phyloP scores from a whole-genome alignment of 2,888 invertebrate species.

The Cataglyphis cursor region DNA sequence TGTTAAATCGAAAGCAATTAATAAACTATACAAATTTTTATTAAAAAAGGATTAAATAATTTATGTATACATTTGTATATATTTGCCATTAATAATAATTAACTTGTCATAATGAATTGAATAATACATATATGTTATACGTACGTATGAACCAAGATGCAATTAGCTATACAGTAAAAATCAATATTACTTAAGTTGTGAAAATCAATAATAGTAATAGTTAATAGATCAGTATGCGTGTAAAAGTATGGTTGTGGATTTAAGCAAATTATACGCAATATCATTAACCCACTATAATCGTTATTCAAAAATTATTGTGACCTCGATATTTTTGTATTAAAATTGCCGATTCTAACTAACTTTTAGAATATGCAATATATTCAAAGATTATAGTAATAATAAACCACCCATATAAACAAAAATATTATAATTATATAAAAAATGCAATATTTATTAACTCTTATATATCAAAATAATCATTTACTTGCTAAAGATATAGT shows the following conservation, averaged over 20 bases:
- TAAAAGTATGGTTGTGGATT: neutral
- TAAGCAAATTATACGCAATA: neutral
- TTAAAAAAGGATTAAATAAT: neutral
- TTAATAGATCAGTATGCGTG: neutral
- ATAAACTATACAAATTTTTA: neutral
- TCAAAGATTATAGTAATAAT: too few relatives aligned
- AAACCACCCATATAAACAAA: neutral
- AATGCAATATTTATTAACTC: neutral
- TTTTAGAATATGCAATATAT: neutral
- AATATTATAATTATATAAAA: neutral
- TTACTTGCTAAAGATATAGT: slow-evolving; percentile 31
- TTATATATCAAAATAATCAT: slow-evolving; percentile 12
- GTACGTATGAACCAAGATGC: too few relatives aligned
- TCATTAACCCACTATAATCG: neutral
- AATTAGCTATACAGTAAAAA: neutral
- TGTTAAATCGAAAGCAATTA: neutral
- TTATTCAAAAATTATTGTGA: neutral
- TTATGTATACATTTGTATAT: neutral
- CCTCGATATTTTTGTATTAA: neutral
- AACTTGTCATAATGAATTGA: neutral
- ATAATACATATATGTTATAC: neutral
- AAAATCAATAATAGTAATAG: neutral
- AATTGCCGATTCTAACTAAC: neutral
- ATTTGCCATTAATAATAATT: neutral
- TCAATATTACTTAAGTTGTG: neutral